These are phyloP conservation scores for Tribolium castaneum DNA, from an alignment of 1,140 invertebrate species.

Conservation along the genomic window DNA sequence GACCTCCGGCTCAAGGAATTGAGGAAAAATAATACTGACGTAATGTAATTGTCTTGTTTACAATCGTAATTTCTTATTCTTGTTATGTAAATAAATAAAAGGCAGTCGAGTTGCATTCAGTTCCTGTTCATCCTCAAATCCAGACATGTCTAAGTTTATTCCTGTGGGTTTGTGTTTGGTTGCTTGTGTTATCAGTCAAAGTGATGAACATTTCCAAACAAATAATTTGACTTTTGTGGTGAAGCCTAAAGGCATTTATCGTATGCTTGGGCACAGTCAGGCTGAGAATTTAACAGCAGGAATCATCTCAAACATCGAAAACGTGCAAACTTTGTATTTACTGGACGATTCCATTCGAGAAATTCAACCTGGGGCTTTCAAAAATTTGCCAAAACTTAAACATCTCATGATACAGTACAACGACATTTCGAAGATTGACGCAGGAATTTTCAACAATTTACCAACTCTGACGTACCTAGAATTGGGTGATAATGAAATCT, in stretches of 20 bases:
- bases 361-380: neutral
- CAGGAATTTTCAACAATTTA: slow-evolving; percentile 15
- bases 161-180: too few relatives aligned
- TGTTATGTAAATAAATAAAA: too few relatives aligned
- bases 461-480: slow-evolving; percentile 40
- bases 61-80: too few relatives aligned
- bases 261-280: neutral
- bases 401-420: slow-evolving; percentile 45
- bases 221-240: neutral
- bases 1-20: neutral
- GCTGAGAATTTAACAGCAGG: neutral
- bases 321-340: neutral
- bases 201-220: neutral
- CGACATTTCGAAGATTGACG: neutral
- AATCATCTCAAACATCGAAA: neutral
- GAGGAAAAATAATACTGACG: neutral
- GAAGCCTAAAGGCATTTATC: neutral
- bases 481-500: slow-evolving; percentile 48
- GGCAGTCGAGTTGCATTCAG: too few relatives aligned
- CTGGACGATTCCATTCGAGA: too few relatives aligned
- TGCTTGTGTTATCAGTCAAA: too few relatives aligned
- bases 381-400: slow-evolving; percentile 34
- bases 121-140: too few relatives aligned
- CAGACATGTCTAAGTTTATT: too few relatives aligned
- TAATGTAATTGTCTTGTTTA: too few relatives aligned